Base-by-base conservation (phyloP, 2,797 vertebrate species). In the Alauda arvensis region DNA sequence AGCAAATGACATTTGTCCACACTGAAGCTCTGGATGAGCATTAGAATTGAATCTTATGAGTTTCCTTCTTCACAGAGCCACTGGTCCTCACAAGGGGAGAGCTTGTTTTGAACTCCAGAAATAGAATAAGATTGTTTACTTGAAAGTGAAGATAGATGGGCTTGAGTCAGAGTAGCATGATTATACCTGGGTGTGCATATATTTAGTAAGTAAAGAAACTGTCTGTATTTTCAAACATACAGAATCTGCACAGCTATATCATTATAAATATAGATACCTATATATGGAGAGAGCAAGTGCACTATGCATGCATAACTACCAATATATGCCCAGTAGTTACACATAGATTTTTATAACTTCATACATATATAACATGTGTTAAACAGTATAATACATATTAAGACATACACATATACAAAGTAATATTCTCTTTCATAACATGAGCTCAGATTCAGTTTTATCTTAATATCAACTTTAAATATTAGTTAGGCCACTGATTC, bases 71-170 rank as follows among this genome's bases (percentile, higher is more conserved):
- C 69, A 72, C 45, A 63, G 69, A 74, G 48, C n/a, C 18, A 12
- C n/a, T 59, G 81, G 19, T 68, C 63, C 49, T 65, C 34, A 69
- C 11, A 55, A 89, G 83, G 43, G 21, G 48, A 83, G 53, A 23
- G 25, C 82, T 68, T 91, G 56, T 77, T 93, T 87, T 68, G 72
- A 94, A 77, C 26, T 70, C 56, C 42, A 89, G 39, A 81, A 81
- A 66, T 4, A 69, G 69, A 75, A 49, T n/a, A 37, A 56, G 42
- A 46, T 17, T 70, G 60, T 74, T 87, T 83, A 76, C 56, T 70
- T 85, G 49, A 78, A 83, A 80, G 53, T 0, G 0, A 78, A 85
- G 65, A 74, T 26, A 83, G 63, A 93, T 43, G 28, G 16, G 18
- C 18, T 40, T 56, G 70, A 87, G 63, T 59, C 76, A 81, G 39